phyloP scores from a whole-genome alignment of 2,797 vertebrate genomes.

The Momotus momota region DNA sequence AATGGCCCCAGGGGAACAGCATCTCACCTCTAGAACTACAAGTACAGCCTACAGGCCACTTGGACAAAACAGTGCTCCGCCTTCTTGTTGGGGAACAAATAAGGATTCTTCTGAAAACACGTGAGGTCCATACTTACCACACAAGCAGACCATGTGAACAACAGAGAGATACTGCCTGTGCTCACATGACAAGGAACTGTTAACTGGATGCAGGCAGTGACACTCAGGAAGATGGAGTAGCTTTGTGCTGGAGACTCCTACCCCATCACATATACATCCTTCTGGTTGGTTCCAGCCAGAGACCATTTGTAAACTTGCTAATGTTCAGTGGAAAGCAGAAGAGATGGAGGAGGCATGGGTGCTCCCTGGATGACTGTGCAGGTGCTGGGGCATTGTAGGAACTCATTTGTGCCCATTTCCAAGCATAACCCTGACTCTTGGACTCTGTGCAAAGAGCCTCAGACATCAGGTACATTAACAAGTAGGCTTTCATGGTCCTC shows the following conservation, averaged over 20 bases:
- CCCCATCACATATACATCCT: background rate
- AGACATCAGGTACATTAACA: background rate
- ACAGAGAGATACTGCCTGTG: background rate
- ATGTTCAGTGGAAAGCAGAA: background rate
- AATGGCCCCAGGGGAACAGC: background rate
- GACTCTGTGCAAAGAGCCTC: background rate
- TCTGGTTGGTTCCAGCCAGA: background rate
- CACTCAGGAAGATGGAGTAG: background rate
- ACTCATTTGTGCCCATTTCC: background rate
- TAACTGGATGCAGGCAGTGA: background rate
- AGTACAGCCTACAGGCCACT: background rate
- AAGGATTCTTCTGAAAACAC: background rate
- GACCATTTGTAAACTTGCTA: background rate
- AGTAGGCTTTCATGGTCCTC: constrained; percentile 39
- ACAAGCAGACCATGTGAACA: background rate
- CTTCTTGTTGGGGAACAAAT: background rate
- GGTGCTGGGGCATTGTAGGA: background rate
- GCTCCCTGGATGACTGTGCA: background rate
- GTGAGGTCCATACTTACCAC: background rate
- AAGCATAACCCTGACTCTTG: background rate
- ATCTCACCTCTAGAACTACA: background rate
- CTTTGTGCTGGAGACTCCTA: background rate
- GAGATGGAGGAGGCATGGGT: background rate
- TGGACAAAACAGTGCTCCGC: background rate
- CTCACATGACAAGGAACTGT: background rate